Conservation (phyloP, 2,113 vertebrate genomes). For the Lates calcarifer region DNA sequence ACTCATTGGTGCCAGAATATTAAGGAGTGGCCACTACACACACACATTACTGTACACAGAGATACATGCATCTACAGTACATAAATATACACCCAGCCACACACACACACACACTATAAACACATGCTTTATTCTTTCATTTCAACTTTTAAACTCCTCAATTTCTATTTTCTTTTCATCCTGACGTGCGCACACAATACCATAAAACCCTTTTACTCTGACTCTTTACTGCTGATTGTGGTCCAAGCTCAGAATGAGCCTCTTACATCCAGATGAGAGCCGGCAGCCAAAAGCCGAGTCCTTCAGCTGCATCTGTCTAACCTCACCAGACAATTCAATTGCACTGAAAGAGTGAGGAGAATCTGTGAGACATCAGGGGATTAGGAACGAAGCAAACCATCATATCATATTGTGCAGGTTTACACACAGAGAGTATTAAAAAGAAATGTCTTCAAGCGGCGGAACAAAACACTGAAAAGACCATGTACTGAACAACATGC, state of each 20-base stretch:
- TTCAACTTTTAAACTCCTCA: slow-evolving; percentile 37
- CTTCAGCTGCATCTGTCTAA: slow-evolving; percentile 34
- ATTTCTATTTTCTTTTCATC: slow-evolving; percentile 15
- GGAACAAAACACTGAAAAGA: slow-evolving; percentile 22
- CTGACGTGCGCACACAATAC: neutral
- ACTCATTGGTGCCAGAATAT: slow-evolving; percentile 59
- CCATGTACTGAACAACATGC: slow-evolving; percentile 14
- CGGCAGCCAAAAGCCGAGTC: slow-evolving; percentile 33
- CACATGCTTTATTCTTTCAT: neutral
- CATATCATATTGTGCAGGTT: slow-evolving; percentile 48
- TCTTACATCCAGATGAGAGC: slow-evolving; percentile 47
- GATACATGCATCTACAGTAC: neutral
- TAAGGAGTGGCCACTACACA: slow-evolving; percentile 45
- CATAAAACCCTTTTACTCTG: slow-evolving; percentile 37
- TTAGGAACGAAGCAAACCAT: slow-evolving; percentile 39
- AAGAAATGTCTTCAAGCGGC: slow-evolving; percentile 12
- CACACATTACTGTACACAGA: slow-evolving; percentile 31
- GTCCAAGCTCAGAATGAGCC: slow-evolving; percentile 30
- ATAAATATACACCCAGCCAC: neutral
- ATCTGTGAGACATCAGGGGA: slow-evolving; percentile 54
- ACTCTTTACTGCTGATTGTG: slow-evolving; percentile 31
- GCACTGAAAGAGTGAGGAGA: slow-evolving; percentile 49
- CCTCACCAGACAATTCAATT: slow-evolving; percentile 51
- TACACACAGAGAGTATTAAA: slow-evolving; percentile 42
- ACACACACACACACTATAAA: neutral